These are phyloP conservation scores for Psilopogon haemacephalus DNA, from an alignment of 2,113 vertebrate species.

Conservation along the genomic window DNA sequence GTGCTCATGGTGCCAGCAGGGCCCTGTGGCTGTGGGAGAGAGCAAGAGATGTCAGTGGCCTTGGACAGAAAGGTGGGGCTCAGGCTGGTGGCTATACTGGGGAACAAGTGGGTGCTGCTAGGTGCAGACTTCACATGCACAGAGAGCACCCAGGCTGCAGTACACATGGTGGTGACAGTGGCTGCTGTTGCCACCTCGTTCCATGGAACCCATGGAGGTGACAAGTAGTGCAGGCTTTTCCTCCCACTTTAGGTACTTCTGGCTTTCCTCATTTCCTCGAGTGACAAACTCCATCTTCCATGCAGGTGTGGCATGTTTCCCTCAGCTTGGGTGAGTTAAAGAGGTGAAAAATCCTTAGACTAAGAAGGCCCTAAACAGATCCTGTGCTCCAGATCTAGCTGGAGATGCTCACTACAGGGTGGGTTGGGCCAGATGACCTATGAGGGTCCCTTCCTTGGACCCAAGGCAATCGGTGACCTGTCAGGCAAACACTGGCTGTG, in stretches of 20 bases:
- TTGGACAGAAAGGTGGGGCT: not conserved
- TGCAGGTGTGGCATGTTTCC: not conserved
- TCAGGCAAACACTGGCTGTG: not conserved
- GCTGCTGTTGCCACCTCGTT: not conserved
- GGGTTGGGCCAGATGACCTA: no score
- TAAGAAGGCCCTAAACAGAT: not conserved
- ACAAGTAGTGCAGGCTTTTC: not conserved
- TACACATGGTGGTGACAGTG: not conserved
- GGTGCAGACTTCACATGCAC: not conserved
- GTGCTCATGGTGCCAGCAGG: not conserved
- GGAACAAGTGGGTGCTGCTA: not conserved
- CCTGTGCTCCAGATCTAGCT: not conserved
- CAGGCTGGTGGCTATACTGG: not conserved
- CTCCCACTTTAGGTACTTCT: not conserved
- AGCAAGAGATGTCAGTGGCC: not conserved
- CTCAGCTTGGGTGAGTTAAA: not conserved
- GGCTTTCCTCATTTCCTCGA: not conserved
- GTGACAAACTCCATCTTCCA: accelerated
- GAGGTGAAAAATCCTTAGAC: not conserved
- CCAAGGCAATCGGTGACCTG: no score
- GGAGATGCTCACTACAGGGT: no score
- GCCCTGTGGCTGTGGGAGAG: accelerated
- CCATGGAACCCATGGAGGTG: not conserved
- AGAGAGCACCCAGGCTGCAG: not conserved
- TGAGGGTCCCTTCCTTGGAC: no score